phyloP scores from a whole-genome alignment of 1,140 invertebrate species.

The Ericerus pela region DNA sequence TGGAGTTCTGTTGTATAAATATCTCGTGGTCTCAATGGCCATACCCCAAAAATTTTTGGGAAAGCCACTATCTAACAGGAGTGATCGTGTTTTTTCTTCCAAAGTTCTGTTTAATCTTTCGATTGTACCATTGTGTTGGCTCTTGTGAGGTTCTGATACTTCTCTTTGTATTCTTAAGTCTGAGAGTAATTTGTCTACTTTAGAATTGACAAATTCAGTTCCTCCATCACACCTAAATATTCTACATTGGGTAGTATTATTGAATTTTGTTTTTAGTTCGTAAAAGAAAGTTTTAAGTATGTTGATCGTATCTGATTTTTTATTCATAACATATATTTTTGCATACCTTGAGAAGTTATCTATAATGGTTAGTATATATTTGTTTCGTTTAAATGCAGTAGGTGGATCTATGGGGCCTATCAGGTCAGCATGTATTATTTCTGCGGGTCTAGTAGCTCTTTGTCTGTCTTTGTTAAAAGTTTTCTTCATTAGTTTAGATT shows the following conservation, averaged over 20 bases:
- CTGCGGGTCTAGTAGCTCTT: background rate
- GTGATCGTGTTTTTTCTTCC: background rate
- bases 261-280: too few relatives aligned
- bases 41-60: background rate
- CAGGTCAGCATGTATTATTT: background rate
- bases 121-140: background rate
- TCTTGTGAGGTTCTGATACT: background rate
- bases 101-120: background rate
- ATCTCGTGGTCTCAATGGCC: background rate
- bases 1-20: background rate
- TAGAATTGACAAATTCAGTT: background rate
- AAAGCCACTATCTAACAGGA: background rate
- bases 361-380: background rate
- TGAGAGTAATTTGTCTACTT: background rate
- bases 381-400: background rate
- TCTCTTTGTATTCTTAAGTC: background rate
- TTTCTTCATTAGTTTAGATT: background rate
- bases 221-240: background rate
- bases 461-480: background rate
- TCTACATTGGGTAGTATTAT: background rate
- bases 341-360: background rate
- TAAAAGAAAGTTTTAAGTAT: background rate
- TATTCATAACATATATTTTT: background rate
- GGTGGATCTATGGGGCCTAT: background rate
- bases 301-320: background rate